Base-by-base conservation (phyloP, 2,113 vertebrate genomes). In the Physeter macrocephalus region DNA sequence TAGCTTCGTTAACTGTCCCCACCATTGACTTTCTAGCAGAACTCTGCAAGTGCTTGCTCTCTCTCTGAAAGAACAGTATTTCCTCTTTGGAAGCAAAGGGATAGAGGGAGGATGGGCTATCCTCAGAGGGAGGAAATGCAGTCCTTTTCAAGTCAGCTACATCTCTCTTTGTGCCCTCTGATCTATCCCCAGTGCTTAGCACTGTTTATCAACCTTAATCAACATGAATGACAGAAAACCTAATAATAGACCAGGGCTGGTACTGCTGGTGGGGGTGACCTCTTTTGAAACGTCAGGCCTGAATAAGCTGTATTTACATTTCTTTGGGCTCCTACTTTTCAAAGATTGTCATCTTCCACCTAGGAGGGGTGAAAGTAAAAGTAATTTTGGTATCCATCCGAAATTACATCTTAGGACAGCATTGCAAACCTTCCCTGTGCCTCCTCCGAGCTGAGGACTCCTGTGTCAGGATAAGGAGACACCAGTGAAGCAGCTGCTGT, bases 261-360 rank as follows among this genome's bases (percentile, higher is more conserved):
- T 96, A 94, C 96, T 82, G 94, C 98, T 97, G 94, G 96, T 98
- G 97, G 98, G 98, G 82, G 84, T 96, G 90, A 94, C 96, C 93
- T 97, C 98, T 98, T 98, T 98, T 98, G 98, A 99, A 99, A 98
- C 98, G 97, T 98, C 98, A 98, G 89, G n/a, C 64, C 95, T 97
- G 97, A 98, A 98, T 98, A 95, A 97, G 88, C 86, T 96, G 11
- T 97, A 98, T 99, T 99, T 99, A 98, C 98, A 98, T 99, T 98
- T 98, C 98, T 98, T 98, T 98, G 97, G 98, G 97, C 92, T 96
- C 69, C 36, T 0, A 25, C 90, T 98, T 98, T 98, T 96, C 97
- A 98, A 98, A 98, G 98, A 98, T 98, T 98, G 98, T 98, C 90
- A 98, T 98, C 98, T 98, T 94, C 97, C 97, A 97, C 97, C 94